Evolutionary conservation across 2,888 invertebrate genomes (phyloP), one percentile per base, ranked within the genome.

Genomic region (Agrochola circellaris): DNA sequence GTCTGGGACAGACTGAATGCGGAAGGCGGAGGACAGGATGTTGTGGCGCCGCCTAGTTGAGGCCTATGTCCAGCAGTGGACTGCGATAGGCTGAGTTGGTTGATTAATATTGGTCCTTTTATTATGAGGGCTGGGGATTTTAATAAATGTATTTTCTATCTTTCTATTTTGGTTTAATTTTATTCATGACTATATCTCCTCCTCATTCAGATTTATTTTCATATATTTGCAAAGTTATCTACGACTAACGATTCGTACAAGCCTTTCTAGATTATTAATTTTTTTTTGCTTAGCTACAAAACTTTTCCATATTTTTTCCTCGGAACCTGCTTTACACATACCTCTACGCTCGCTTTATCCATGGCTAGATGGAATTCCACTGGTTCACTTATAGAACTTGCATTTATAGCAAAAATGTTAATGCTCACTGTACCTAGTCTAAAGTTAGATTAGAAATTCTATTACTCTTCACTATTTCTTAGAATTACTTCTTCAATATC

Each of bases 401-500:
- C 83, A 56, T 76, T 68, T 65, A 79, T 83, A 56, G 69, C 58
- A 80, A 68, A 75, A 68, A 71, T 81, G 75, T 80, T 68, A 84
- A 84, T 75, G 81, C 64, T 68, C 60, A 64, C 38, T n/a, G 38
- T 34, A 84, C 61, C 34, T 60, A 67, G 62, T 74, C 68, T 74
- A 68, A 75, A 68, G 34, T 84, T 42, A 84, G 71, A 84, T 80
- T 82, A 82, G 67, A 84, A 82, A 80, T 84, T 82, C 67, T 68
- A 64, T 74, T 70, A 67, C 81, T 74, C 34, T 70, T 73, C 7
- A 73, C 69, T 48, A 65, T 72, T 80, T 61, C 60, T 75, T 72
- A 45, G 60, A n/a, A 71, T 64, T 65, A 64, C 71, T 42, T 64
- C 60, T 71, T 56, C 56, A 56, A 26, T 26, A 45, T 67, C 5